phyloP scores from a whole-genome alignment of 2,113 vertebrate genomes.

The Microcebus jonahi region DNA sequence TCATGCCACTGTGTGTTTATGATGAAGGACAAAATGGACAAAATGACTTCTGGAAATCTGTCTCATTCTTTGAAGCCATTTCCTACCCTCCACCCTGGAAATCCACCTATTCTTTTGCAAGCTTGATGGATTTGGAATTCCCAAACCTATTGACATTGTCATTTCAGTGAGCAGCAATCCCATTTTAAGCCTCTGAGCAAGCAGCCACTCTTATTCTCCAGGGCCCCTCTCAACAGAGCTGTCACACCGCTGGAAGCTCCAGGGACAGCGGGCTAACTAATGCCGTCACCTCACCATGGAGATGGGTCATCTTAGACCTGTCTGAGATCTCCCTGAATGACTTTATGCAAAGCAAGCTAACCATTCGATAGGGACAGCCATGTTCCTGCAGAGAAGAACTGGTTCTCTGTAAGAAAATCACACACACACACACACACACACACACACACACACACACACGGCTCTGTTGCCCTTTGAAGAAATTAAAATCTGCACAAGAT shows the following conservation, averaged over 20 bases:
- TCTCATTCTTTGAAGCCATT: background rate
- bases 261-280: background rate
- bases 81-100: fast-evolving
- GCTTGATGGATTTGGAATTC: background rate
- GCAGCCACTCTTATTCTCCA: background rate
- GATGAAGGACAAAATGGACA: background rate
- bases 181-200: background rate
- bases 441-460: background rate
- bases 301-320: background rate
- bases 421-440: background rate
- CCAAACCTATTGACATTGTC: background rate
- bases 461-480: background rate
- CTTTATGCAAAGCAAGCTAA: background rate
- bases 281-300: background rate
- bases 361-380: background rate
- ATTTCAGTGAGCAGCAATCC: background rate
- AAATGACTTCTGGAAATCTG: background rate
- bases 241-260: background rate
- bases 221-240: background rate
- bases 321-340: background rate
- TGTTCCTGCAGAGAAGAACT: background rate
- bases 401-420: background rate
- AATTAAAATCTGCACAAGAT: slow-evolving; percentile 6
- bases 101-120: background rate
- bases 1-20: background rate